phyloP scores from a whole-genome alignment of 2,888 invertebrate genomes.

The Trypoxylon attenuatum region DNA sequence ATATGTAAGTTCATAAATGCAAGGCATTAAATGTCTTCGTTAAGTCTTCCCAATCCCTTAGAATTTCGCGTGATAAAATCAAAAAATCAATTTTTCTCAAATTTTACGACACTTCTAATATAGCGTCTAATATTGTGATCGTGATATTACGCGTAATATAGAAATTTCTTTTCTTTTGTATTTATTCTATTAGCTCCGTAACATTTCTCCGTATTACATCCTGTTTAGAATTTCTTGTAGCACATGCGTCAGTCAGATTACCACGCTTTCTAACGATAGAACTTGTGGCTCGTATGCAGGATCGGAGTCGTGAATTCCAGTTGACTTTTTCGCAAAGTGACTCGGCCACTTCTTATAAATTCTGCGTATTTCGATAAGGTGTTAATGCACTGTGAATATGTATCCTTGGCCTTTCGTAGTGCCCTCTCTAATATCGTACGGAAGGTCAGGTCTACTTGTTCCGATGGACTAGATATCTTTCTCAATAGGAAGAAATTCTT shows the following conservation, averaged over 20 bases:
- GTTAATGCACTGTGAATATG: background rate
- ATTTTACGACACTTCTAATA: no score
- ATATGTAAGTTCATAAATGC: constrained; percentile 67
- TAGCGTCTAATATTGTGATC: no score
- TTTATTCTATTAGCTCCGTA: background rate
- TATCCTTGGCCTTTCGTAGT: constrained; percentile 38
- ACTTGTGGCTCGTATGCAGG: constrained; percentile 45
- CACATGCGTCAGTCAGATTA: constrained; percentile 55
- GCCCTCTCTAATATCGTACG: constrained; percentile 20
- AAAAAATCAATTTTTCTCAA: no score
- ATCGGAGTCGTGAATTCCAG: constrained; percentile 40
- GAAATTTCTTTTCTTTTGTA: no score
- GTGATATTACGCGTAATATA: no score
- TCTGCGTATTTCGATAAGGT: background rate
- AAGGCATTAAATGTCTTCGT: background rate
- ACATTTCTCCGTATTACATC: constrained; percentile 43
- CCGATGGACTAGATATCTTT: constrained; percentile 20
- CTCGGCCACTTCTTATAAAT: background rate
- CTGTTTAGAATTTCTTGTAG: constrained; percentile 47
- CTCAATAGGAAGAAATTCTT: constrained; percentile 18
- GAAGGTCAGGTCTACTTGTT: constrained; percentile 46
- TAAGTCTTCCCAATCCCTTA: background rate
- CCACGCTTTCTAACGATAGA: constrained; percentile 59
- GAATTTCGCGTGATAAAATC: background rate
- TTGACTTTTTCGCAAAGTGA: constrained; percentile 19